Base-by-base conservation (phyloP, 2,797 vertebrate genomes). In the Sebastiscus tertius region DNA sequence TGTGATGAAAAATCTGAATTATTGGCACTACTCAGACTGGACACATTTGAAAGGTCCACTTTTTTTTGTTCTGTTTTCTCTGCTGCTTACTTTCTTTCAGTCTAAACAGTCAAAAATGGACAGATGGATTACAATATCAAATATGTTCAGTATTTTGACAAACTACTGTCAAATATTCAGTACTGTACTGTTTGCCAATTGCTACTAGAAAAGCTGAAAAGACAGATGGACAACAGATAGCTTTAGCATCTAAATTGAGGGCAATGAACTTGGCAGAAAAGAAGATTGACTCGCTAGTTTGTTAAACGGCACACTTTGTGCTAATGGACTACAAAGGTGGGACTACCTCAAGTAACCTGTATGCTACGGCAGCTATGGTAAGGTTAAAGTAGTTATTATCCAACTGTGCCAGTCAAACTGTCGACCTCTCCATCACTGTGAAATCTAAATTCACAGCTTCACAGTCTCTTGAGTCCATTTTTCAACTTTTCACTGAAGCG, bases 371-470 rank as follows among this genome's bases (percentile, higher is more conserved):
- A 4, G 22, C 60, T 70, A 27, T 55, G 69, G 52, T 62, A 61
- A 39, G 11, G 22, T 52, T 65, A 14, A 69, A 55, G 55, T 9
- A 60, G 27, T 68, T 63, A 56, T 73, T 46, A 68, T 66, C 18
- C 22, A 70, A 73, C 18, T 34, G 39, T 11, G 16, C 20, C 46
- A 60, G 58, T 75, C 75, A 77, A 67, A 64, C 71, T 31, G 69
- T 8, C 31, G 8, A 20, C 34, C 22, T 42, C 66, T 62, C 7
- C 5, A 39, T 68, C 33, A 75, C 33, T 36, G 24, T 75, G 33
- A 61, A 70, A 65, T 72, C 60, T 72, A 69, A 26, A 61, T 80
- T 59, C 14, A 58, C 1, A 54, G 42, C 61, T 54, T 55, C 29
- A 39, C 13, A 20, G 26, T 54, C 27, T 52, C 65, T 59, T 5